Conservation (phyloP, 1,140 invertebrate genomes). For the Polypedilum pembai region DNA sequence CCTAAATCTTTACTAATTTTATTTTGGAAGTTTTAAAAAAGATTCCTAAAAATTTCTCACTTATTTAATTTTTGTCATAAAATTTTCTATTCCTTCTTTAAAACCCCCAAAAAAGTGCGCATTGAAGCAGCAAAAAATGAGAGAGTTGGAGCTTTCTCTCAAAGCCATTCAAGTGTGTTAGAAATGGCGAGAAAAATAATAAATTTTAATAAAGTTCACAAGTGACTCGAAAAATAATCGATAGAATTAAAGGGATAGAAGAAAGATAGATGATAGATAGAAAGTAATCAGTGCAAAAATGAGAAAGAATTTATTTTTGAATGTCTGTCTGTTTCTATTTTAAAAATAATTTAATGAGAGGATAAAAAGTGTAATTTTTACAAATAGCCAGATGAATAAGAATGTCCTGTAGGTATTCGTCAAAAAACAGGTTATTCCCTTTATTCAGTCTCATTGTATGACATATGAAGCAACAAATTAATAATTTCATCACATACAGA, state of each 20-base stretch:
- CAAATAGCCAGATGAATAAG: neutral
- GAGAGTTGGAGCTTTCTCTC: too few species aligned
- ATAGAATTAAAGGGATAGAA: constrained; percentile 1
- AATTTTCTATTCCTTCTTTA: too few species aligned
- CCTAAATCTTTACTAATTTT: too few species aligned
- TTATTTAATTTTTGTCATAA: too few species aligned
- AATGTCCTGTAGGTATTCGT: neutral
- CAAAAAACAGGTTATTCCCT: neutral
- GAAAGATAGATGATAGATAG: neutral
- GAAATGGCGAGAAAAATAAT: neutral
- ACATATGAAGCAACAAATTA: neutral
- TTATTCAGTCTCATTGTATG: neutral
- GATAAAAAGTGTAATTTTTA: neutral
- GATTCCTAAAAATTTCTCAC: too few species aligned
- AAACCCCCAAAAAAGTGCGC: too few species aligned
- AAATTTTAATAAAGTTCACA: neutral
- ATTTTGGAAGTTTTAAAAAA: too few species aligned
- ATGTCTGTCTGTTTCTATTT: neutral
- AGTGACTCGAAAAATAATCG: neutral
- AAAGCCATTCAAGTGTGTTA: neutral
- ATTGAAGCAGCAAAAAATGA: too few species aligned
- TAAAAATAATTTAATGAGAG: neutral
- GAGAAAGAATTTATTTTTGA: neutral
- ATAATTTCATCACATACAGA: neutral
- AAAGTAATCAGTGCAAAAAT: constrained; percentile 7